These are phyloP conservation scores for Eulemur mongoz DNA, from an alignment of 2,797 vertebrate genomes.

Conservation along the genomic window DNA sequence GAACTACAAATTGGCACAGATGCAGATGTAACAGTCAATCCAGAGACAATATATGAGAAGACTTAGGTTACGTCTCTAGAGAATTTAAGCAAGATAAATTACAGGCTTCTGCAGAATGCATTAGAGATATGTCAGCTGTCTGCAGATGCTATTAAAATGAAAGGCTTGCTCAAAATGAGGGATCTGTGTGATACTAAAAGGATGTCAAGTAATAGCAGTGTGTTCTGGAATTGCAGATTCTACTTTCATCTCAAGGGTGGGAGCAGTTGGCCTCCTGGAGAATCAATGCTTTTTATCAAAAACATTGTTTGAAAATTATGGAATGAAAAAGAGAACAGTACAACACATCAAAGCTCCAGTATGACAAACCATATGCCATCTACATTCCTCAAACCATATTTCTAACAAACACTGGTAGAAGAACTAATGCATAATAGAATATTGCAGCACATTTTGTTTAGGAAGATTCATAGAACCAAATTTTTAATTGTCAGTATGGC, in stretches of 20 bases:
- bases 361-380: slow-evolving; percentile 40
- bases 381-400: not conserved
- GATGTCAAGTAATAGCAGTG: slow-evolving; percentile 43
- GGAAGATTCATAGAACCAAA: not conserved
- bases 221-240: slow-evolving; percentile 26
- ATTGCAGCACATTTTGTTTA: not conserved
- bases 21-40: slow-evolving; percentile 56
- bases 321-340: slow-evolving; percentile 1
- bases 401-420: not conserved
- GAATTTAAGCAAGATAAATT: slow-evolving; percentile 69
- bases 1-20: slow-evolving; percentile 68
- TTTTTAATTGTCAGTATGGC: not conserved
- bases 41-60: slow-evolving; percentile 63
- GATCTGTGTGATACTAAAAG: not conserved
- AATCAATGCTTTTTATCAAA: slow-evolving; percentile 49
- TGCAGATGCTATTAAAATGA: slow-evolving; percentile 59
- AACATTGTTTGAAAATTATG: slow-evolving; percentile 26
- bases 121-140: slow-evolving; percentile 53
- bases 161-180: slow-evolving; percentile 65
- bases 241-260: slow-evolving; percentile 14
- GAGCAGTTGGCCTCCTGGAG: slow-evolving; percentile 48
- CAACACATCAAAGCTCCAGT: slow-evolving; percentile 28
- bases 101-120: slow-evolving; percentile 55
- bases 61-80: slow-evolving; percentile 63
- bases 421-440: not conserved